Percentiles rank a stretch among this genome's conserved stretches.
phyloP scores from a whole-genome alignment of 2,797 vertebrate genomes.

The Austrolebias charrua region DNA sequence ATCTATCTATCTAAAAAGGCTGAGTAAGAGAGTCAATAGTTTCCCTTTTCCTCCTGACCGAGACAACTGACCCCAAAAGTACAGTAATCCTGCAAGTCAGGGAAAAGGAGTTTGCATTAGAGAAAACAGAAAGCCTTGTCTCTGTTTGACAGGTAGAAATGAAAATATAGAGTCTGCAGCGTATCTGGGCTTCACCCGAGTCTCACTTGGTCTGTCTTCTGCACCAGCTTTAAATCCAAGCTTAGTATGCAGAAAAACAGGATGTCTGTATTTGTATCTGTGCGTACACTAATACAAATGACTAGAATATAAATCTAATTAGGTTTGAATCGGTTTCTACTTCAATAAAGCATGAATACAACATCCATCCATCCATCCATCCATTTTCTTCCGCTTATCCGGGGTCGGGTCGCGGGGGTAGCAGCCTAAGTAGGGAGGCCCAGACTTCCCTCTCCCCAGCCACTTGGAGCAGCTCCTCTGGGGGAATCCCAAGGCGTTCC shows the following conservation, averaged over 20 bases:
- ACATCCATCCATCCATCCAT: too few species aligned
- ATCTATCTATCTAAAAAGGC: not conserved
- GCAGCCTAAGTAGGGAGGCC: too few species aligned
- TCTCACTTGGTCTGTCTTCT: conserved; percentile 9
- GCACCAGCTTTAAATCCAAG: conserved; percentile 10
- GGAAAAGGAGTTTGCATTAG: conserved; percentile 1
- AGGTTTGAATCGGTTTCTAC: too few species aligned
- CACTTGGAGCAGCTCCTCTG: too few species aligned
- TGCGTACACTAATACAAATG: not conserved
- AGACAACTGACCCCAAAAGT: conserved; percentile 31
- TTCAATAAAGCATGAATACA: too few species aligned
- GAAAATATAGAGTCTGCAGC: conserved; percentile 49
- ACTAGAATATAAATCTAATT: not conserved
- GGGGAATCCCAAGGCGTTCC: too few species aligned
- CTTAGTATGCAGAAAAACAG: conserved; percentile 16
- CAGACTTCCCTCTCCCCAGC: too few species aligned
- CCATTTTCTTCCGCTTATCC: too few species aligned
- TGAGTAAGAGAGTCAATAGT: conserved; percentile 7
- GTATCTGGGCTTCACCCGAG: not conserved
- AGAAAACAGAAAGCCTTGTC: conserved; percentile 13
- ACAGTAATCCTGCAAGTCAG: conserved; percentile 19
- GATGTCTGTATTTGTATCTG: not conserved
- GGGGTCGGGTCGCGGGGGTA: too few species aligned
- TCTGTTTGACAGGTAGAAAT: conserved; percentile 50
- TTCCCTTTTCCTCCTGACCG: conserved; percentile 18